Percentiles rank a stretch among this genome's conserved stretches.
These are phyloP conservation scores for Glaucidium brasilianum DNA, from an alignment of 2,113 vertebrate genomes.

Conservation along the genomic window DNA sequence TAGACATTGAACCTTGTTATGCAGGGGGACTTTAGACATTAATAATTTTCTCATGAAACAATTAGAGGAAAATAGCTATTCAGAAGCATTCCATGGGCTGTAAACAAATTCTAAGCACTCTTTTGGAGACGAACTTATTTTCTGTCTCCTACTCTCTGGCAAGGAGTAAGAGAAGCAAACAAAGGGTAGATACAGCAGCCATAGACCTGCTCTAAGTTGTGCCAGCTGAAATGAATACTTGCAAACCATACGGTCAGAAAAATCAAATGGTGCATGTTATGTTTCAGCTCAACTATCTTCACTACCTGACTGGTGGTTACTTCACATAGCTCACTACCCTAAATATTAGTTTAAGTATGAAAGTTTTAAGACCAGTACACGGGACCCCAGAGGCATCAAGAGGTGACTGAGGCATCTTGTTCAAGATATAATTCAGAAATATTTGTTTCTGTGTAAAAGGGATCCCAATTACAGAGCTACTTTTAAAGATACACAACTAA, in stretches of 20 bases:
- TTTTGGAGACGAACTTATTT: neutral
- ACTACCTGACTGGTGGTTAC: neutral
- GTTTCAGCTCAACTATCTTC: neutral
- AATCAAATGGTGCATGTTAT: neutral
- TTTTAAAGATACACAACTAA: neutral
- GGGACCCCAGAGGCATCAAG: neutral
- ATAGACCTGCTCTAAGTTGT: neutral
- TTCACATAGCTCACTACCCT: neutral
- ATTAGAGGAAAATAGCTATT: neutral
- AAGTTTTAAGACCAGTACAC: neutral
- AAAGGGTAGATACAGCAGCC: neutral
- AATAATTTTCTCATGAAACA: neutral
- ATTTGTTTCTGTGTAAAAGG: neutral
- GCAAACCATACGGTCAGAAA: neutral
- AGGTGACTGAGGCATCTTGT: neutral
- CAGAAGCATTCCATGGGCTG: neutral
- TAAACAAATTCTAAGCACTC: neutral
- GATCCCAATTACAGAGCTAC: neutral
- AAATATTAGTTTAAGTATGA: neutral
- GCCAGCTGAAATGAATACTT: neutral
- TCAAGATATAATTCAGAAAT: neutral
- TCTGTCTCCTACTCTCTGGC: neutral
- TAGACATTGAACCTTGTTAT: neutral
- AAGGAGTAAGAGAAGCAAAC: neutral
- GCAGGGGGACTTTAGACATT: neutral